Percentiles rank a stretch among this genome's conserved stretches.
phyloP scores from a whole-genome alignment of 92 coral and sea anemone genomes.

The Paramuricea clavata region DNA sequence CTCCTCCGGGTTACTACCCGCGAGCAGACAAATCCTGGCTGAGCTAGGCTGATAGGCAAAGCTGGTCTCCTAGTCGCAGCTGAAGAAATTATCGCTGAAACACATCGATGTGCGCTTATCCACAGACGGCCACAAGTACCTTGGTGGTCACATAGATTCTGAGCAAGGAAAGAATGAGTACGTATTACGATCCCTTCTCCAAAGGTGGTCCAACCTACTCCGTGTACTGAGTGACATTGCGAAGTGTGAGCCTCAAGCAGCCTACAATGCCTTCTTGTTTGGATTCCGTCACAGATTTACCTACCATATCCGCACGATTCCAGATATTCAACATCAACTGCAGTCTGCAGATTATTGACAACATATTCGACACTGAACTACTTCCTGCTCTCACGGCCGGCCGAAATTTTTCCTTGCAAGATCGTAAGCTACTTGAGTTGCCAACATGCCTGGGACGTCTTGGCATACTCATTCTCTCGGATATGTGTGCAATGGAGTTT shows the following conservation, averaged over 20 bases:
- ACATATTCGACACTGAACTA: constrained; percentile 5
- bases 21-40: constrained; percentile 52
- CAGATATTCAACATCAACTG: constrained; percentile 3
- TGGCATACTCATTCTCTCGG: no score
- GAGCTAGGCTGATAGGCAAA: constrained; percentile 57
- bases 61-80: no score
- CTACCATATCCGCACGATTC: constrained; percentile 28
- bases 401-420: neutral
- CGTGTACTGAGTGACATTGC: no score
- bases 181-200: no score
- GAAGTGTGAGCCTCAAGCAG: no score
- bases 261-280: neutral
- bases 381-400: neutral
- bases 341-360: constrained; percentile 34
- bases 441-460: neutral
- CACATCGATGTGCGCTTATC: no score
- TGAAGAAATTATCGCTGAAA: no score
- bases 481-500: no score
- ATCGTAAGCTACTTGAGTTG: neutral
- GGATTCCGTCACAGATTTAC: neutral
- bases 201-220: no score
- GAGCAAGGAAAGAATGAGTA: no score
- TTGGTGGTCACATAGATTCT: no score
- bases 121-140: no score
- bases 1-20: constrained; percentile 56